Evolutionary conservation across 1,140 invertebrate genomes (phyloP), one percentile per base, ranked within the genome.

Genomic region (Meloidogyne exigua): DNA sequence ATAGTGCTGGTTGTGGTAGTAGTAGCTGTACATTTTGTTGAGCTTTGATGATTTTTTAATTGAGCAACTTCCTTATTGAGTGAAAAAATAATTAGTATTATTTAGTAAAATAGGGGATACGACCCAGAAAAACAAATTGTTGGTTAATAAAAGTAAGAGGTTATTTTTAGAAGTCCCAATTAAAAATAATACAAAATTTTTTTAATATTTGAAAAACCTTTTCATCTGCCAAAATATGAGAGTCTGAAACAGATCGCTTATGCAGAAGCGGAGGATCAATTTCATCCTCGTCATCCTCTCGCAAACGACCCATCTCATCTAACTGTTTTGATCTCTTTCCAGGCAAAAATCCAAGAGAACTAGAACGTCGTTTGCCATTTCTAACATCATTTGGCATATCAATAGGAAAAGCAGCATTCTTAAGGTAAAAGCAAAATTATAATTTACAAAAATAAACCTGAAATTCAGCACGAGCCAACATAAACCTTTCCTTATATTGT

Each of bases 391-490:
- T 57, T n/a, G 49, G 18, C 9, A 12, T 57, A n/a, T 57, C 49
- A 18, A 49, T 15, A 15, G 44, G 44, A 49, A 57, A 25, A 15
- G 32, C 32, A 12, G 13, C 39, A 44, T 70, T 68, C 18, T 70
- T 13, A 70, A 70, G 7, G 39, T 39, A 44, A 15, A 32, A 23
- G 11, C 12, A 9, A 68, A 68, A 36, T n/a, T n/a, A 49, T 1
- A 71, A 42, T 28, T 36, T 71, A 44, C 32, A 18, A 44, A 71
- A 71, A 23, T 44, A 72, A 57, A 73, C 72, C 72, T 73, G 57
- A 42, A 73, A n/a, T 64, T 73, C 72, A 36, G 12, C 57, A 36
- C 65, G 62, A 3, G 57, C 72, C 0, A 65, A 39, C 21, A 36
- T 26, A 39, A 73, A 73, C 4, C 42, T 12, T 36, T 62, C 21